These are phyloP conservation scores for Augiades crinisus DNA, from an alignment of 2,888 invertebrate genomes.

Conservation along the genomic window DNA sequence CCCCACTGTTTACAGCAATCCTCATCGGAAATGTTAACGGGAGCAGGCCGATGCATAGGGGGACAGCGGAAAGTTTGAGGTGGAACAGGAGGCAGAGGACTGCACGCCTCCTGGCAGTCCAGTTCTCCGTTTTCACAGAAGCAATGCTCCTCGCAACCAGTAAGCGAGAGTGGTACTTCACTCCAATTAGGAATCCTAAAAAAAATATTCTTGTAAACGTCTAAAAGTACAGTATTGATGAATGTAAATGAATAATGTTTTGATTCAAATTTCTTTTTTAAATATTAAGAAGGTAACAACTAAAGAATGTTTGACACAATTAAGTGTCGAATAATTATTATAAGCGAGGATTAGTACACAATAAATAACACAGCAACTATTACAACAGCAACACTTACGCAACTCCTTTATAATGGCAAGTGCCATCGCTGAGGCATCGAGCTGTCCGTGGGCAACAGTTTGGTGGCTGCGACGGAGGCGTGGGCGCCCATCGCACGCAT, in stretches of 20 bases:
- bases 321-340: too few relatives aligned
- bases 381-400: slow-evolving; percentile 53
- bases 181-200: slow-evolving; percentile 88
- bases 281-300: too few relatives aligned
- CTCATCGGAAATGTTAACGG: slow-evolving; percentile 84
- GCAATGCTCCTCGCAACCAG: slow-evolving; percentile 92
- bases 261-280: too few relatives aligned
- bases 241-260: too few relatives aligned
- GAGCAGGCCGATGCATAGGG: slow-evolving; percentile 83
- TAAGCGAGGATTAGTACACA: too few relatives aligned
- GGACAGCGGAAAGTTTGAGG: slow-evolving; percentile 88
- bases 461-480: slow-evolving; percentile 87
- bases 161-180: slow-evolving; percentile 88
- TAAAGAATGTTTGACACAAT: too few relatives aligned
- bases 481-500: slow-evolving; percentile 93
- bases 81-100: slow-evolving; percentile 88
- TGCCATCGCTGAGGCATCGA: slow-evolving; percentile 90
- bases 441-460: slow-evolving; percentile 91
- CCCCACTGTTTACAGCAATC: slow-evolving; percentile 93
- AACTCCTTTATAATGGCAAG: slow-evolving; percentile 87
- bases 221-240: too few relatives aligned
- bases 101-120: slow-evolving; percentile 91
- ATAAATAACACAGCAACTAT: neutral
- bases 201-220: neutral
- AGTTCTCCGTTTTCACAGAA: slow-evolving; percentile 94